A percentile compares a stretch with the other conserved stretches of the same genome.
Evolutionary conservation across 1,140 invertebrate genomes (phyloP).

Genomic region (Maconellicoccus hirsutus): DNA sequence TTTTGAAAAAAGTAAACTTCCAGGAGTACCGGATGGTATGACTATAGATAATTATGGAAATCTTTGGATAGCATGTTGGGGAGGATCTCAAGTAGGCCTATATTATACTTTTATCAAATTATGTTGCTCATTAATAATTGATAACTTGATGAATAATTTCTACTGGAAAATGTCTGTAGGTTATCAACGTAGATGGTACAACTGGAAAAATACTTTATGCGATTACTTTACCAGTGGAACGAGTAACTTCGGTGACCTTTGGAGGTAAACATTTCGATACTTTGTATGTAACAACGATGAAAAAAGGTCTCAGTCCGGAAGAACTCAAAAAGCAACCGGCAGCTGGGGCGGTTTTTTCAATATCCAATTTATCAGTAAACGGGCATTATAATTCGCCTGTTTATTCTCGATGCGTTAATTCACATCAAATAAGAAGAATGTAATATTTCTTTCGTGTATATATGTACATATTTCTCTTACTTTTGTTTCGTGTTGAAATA

Average conservation of each 20-base stretch:
- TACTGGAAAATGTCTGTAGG: neutral
- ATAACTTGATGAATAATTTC: too few species aligned
- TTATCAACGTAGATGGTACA: slow-evolving; percentile 32
- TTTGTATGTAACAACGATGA: slow-evolving; percentile 41
- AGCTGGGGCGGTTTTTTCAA: slow-evolving; percentile 56
- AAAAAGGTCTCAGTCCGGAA: slow-evolving; percentile 37
- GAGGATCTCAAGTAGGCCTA: slow-evolving; percentile 33
- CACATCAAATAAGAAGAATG: too few species aligned
- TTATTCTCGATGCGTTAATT: too few species aligned
- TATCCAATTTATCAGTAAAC: slow-evolving; percentile 50
- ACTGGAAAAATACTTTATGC: slow-evolving; percentile 33
- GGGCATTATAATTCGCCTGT: slow-evolving; percentile 35
- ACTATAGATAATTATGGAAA: slow-evolving; percentile 51
- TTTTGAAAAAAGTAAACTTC: slow-evolving; percentile 35
- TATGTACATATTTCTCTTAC: too few species aligned
- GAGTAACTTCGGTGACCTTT: slow-evolving; percentile 46
- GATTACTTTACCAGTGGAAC: slow-evolving; percentile 36
- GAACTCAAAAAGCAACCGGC: slow-evolving; percentile 45
- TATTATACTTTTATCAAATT: neutral
- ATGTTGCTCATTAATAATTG: neutral
- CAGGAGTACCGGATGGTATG: slow-evolving; percentile 54
- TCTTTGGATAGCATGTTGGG: slow-evolving; percentile 51
- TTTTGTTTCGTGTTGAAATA: too few species aligned
- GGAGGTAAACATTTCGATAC: slow-evolving; percentile 43
- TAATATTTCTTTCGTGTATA: too few species aligned